Evolutionary conservation across 2,797 vertebrate species (phyloP).

Genomic region (Prunella strophiata): DNA sequence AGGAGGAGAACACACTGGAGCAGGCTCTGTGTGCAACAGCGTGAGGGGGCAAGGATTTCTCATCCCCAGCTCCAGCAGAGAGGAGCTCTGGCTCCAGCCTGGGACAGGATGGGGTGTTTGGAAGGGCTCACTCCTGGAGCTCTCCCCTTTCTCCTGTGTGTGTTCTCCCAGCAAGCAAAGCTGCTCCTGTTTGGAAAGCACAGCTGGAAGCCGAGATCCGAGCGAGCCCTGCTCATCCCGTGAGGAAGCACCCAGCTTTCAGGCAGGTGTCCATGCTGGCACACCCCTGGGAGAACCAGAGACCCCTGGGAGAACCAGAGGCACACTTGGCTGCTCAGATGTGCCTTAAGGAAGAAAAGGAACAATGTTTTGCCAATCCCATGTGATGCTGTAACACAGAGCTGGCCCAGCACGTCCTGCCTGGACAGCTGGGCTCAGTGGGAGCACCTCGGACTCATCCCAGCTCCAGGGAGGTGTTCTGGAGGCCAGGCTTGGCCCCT

Average conservation of each 20-base stretch:
- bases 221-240: slow-evolving; percentile 2
- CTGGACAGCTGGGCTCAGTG: slow-evolving; percentile 55
- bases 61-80: slow-evolving; percentile 7
- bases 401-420: not conserved
- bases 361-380: not conserved
- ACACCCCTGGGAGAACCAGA: not conserved
- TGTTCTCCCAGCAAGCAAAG: slow-evolving; percentile 11
- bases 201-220: not conserved
- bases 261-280: slow-evolving; percentile 51
- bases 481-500: not conserved
- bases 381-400: not conserved
- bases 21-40: slow-evolving; percentile 12
- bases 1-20: slow-evolving; percentile 45
- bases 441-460: not conserved
- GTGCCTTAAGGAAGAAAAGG: not conserved
- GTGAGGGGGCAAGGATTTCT: not conserved
- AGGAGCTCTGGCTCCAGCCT: not conserved
- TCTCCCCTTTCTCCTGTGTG: not conserved
- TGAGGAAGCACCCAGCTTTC: slow-evolving; percentile 42
- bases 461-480: not conserved
- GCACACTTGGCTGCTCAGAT: not conserved
- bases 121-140: not conserved
- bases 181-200: slow-evolving; percentile 25
- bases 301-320: not conserved
- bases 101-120: slow-evolving; percentile 1